phyloP scores from a whole-genome alignment of 2,888 invertebrate species.

The Carabus problematicus region DNA sequence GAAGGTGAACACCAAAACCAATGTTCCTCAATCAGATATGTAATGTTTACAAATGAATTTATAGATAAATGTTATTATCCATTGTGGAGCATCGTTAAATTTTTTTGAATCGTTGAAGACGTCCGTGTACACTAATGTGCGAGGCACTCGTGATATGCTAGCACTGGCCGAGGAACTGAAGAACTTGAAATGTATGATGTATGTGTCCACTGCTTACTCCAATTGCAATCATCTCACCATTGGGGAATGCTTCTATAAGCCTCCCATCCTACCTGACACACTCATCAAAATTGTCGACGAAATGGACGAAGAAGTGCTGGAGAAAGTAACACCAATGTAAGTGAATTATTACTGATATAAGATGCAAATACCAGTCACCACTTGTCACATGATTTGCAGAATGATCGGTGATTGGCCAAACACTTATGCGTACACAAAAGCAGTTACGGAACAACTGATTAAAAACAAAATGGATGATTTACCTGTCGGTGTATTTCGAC shows the following conservation, averaged over 20 bases:
- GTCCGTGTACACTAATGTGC: too few relatives aligned
- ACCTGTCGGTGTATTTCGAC: constrained; percentile 72
- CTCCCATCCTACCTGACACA: constrained; percentile 59
- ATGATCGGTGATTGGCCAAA: constrained; percentile 69
- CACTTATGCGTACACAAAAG: constrained; percentile 77
- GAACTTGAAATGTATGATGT: constrained; percentile 44
- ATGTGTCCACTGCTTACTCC: constrained; percentile 51
- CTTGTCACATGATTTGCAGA: constrained; percentile 53
- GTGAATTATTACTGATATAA: constrained; percentile 51
- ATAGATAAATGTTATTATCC: too few relatives aligned
- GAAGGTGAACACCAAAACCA: too few relatives aligned
- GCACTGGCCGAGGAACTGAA: constrained; percentile 48
- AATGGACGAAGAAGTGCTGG: constrained; percentile 49
- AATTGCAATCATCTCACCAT: constrained; percentile 48
- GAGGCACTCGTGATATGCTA: constrained; percentile 50
- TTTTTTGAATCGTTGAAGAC: too few relatives aligned
- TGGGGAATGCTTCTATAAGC: constrained; percentile 59
- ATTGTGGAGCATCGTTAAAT: too few relatives aligned
- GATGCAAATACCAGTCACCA: too few relatives aligned
- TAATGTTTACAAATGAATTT: too few relatives aligned
- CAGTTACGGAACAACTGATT: constrained; percentile 72
- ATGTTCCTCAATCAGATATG: too few relatives aligned
- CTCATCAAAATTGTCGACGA: too few relatives aligned
- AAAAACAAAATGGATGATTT: constrained; percentile 63
- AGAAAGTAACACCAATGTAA: constrained; percentile 50